Evolutionary conservation across 1,140 invertebrate species (phyloP).

Genomic region (Rhizoglyphus robini): DNA sequence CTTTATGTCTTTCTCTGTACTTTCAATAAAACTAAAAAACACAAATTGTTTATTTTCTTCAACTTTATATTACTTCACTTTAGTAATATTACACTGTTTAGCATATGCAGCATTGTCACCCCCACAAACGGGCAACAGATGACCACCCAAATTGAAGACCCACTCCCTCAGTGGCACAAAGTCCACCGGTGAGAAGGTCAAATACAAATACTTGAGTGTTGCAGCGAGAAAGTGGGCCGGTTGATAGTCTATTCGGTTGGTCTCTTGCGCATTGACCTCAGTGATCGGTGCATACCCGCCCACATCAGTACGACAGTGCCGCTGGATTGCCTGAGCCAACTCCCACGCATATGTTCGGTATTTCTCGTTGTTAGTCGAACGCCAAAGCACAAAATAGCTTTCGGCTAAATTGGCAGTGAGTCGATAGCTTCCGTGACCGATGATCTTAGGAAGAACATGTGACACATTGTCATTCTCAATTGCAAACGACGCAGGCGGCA

Average conservation of each 20-base stretch:
- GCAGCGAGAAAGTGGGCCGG: conserved; percentile 98
- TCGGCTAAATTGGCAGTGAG: too few species aligned
- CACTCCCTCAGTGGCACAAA: conserved; percentile 82
- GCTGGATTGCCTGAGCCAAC: conserved; percentile 81
- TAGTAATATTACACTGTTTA: too few species aligned
- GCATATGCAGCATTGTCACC: too few species aligned
- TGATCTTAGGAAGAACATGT: conserved; percentile 88
- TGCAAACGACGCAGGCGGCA: conserved; percentile 47
- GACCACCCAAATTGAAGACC: conserved; percentile 97
- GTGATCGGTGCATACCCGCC: conserved; percentile 75
- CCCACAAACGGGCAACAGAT: conserved; percentile 62
- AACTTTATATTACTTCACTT: too few species aligned
- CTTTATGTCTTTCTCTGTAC: too few species aligned
- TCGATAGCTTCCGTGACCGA: too few species aligned
- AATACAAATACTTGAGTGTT: conserved; percentile 95
- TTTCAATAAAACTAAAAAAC: too few species aligned
- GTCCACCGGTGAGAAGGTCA: conserved; percentile 86
- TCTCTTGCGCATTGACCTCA: conserved; percentile 74
- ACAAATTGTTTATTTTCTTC: too few species aligned
- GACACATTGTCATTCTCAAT: too few species aligned
- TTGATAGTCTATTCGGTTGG: conserved; percentile 84
- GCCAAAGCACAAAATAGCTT: conserved; percentile 91
- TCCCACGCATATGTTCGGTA: conserved; percentile 98
- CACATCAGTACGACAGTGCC: conserved; percentile 65
- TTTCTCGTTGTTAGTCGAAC: conserved; percentile 84